phyloP scores from a whole-genome alignment of 2,888 invertebrate genomes.

The Prosopocoilus inquinatus region DNA sequence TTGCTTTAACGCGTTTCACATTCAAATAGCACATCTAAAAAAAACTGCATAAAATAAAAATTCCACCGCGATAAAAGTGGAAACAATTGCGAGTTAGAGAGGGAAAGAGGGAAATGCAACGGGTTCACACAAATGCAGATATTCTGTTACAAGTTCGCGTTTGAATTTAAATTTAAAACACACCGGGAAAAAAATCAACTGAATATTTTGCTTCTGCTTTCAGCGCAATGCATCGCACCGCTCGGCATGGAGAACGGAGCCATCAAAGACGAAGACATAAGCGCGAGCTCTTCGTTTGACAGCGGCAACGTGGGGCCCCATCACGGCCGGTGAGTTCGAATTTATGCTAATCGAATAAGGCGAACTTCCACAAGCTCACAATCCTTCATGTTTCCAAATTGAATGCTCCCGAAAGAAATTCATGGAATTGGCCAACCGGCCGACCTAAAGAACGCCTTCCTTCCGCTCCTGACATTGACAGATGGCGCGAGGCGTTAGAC shows the following conservation, averaged over 20 bases:
- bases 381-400: conserved; percentile 38
- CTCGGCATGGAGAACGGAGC: conserved; percentile 84
- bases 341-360: conserved; percentile 41
- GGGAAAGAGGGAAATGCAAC: no score
- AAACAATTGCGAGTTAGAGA: no score
- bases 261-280: conserved; percentile 78
- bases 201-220: conserved; percentile 39
- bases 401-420: conserved; percentile 38
- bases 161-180: no score
- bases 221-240: conserved; percentile 79
- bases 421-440: conserved; percentile 39
- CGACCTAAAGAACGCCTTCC: conserved; percentile 35
- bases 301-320: conserved; percentile 82
- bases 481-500: conserved; percentile 39
- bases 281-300: conserved; percentile 84
- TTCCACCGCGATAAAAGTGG: no score
- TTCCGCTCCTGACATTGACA: conserved; percentile 37
- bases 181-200: neutral
- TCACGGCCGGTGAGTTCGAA: conserved; percentile 70
- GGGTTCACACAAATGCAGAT: no score
- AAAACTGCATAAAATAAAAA: no score
- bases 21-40: no score
- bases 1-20: no score
- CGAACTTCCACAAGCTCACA: conserved; percentile 27
- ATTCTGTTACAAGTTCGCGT: no score